Evolutionary conservation across 2,113 vertebrate genomes (phyloP), one percentile per base, ranked within the genome.

Genomic region (Pteronura brasiliensis): DNA sequence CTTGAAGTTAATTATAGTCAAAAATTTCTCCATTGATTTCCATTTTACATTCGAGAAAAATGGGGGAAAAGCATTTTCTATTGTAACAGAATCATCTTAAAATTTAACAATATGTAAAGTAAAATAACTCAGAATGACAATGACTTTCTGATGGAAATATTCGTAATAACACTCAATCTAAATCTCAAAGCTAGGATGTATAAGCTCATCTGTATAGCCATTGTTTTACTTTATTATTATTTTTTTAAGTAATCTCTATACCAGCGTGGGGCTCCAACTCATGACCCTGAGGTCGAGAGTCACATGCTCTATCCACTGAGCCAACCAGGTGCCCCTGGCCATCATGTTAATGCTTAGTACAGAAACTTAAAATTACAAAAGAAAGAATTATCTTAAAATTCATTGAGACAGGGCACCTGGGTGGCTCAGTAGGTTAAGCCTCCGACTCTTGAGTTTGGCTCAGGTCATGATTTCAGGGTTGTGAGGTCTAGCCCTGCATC

Each of bases 21-120:
- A 92, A 76, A 89, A 69, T 85, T 94, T 96, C 93, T 81, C 63
- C 20, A 49, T 2, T 86, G 88, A 84, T 29, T 93, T 96, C 83
- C 61, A 86, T 79, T 91, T 72, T 83, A 57, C 44, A 72, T 52
- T 25, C 88, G 63, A 89, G 86, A 91, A 88, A 92, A 92, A 79
- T 55, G 77, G 52, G 29, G 52, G 21, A 7, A 52, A 20, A 85
- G 20, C 88, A 67, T 95, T 93, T 36, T 96, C 49, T 85, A n/a
- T 71, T 65, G 49, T 59, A 95, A 65, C 36, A 82, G 94, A 95
- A 80, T 90, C 55, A 80, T 79, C 71, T 92, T 71, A 83, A 97
- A 90, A 95, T 95, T 80, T 71, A 95, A 52, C 57, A 84, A 44
- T 65, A 83, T 29, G 34, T 65, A 93, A 93, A 88, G 29, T 25